A percentile compares a stretch with the other conserved stretches of the same genome.
Conservation (phyloP, 1,140 invertebrate genomes). For the Brachionus plicatilis region DNA sequence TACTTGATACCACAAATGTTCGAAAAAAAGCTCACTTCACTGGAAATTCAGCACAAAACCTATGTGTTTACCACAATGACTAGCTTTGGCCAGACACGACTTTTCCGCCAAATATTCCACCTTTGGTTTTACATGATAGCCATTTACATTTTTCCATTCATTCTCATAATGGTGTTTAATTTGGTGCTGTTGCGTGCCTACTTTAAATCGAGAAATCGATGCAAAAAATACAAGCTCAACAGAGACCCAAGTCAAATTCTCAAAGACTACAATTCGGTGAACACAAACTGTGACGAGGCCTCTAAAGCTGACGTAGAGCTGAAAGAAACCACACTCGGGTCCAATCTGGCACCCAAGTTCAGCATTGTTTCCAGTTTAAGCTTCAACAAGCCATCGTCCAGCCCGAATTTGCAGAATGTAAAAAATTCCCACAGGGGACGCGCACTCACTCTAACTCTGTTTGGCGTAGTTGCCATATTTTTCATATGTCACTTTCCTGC, state of each 20-base stretch:
- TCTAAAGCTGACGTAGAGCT: background rate
- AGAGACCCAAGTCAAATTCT: conserved; percentile 12
- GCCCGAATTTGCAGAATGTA: background rate
- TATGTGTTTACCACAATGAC: conserved; percentile 27
- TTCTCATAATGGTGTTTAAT: conserved; percentile 7
- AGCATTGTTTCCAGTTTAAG: background rate
- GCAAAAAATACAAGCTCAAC: conserved; percentile 19
- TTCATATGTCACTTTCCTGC: conserved; percentile 31
- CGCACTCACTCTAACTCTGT: background rate
- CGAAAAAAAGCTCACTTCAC: background rate
- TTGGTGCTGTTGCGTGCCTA: background rate
- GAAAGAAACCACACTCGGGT: background rate
- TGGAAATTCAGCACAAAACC: conserved; percentile 18
- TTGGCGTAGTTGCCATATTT: conserved; percentile 36
- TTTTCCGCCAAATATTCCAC: conserved; percentile 31
- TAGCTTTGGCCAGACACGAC: background rate
- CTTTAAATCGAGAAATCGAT: conserved; percentile 21
- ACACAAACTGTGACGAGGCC: background rate
- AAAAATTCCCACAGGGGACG: background rate
- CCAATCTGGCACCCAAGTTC: background rate
- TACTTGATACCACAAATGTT: conserved; percentile 39
- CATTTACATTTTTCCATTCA: conserved; percentile 30
- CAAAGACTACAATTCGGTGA: conserved; percentile 18
- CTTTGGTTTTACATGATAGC: conserved; percentile 38
- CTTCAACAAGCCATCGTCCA: background rate